These are phyloP conservation scores for Brachionus calyciflorus DNA, from an alignment of 1,140 invertebrate genomes.

Conservation along the genomic window DNA sequence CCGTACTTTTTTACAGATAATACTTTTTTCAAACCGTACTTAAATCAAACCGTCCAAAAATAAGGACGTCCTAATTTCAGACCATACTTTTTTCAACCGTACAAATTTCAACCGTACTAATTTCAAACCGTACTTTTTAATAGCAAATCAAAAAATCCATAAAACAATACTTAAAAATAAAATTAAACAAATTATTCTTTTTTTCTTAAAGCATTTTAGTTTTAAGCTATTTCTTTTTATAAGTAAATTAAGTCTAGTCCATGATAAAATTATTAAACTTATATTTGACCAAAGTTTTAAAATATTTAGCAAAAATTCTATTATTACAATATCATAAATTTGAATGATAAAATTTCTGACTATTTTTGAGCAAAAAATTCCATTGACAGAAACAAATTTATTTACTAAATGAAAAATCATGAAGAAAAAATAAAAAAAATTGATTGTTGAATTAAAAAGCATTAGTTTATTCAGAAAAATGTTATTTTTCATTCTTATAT, in stretches of 20 bases:
- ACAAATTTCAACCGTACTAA: too few species aligned
- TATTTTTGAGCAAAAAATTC: constrained; percentile 1
- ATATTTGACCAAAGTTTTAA: background rate
- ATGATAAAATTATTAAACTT: background rate
- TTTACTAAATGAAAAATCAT: background rate
- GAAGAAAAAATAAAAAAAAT: background rate
- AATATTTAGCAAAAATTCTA: background rate
- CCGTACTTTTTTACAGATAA: too few species aligned
- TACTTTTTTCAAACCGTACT: too few species aligned
- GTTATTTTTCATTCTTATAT: background rate
- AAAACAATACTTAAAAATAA: background rate
- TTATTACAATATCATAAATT: background rate
- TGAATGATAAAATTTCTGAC: background rate
- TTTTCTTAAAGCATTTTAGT: background rate
- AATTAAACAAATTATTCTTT: background rate
- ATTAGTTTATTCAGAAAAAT: background rate
- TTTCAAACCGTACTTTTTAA: too few species aligned
- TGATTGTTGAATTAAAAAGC: background rate
- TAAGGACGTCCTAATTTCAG: too few species aligned
- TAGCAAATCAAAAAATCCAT: background rate
- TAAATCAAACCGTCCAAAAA: too few species aligned
- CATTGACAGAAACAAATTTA: background rate
- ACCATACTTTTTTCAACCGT: too few species aligned
- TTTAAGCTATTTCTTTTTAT: too few species aligned
- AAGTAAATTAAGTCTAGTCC: background rate